Base-by-base conservation (phyloP, 2,888 invertebrate species). In the Synergus itoensis region DNA sequence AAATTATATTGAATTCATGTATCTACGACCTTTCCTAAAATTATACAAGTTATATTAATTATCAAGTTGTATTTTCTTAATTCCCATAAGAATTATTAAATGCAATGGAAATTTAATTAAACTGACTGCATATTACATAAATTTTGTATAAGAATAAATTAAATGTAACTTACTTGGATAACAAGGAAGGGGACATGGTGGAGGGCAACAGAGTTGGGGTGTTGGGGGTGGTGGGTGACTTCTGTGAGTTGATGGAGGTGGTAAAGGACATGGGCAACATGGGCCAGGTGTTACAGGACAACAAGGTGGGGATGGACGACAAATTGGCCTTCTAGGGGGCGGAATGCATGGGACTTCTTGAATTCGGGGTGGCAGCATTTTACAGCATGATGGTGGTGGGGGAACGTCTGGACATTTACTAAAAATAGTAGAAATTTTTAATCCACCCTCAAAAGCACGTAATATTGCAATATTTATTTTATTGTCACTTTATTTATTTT, bases 21-120 rank as follows among this genome's bases (percentile, higher is more conserved):
- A 65, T 18, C 28, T 63, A 43, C 43, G 43, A 62, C 65, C 64
- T 64, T 65, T 41, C 65, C 65, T 65, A 64, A 64, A 40, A 64
- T 64, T 64, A 64, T 64, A 64, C n/a, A 64, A 40, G n/a, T 16
- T 64, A 41, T 41, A 65, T 65, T 65, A 65, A 65, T 65, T 65
- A 65, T 41, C 16, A 40, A 64, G 12, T 67, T 18, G 12, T 21
- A 4, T 45, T 21, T 67, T 18, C 18, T 67, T 43, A 14, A 14
- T 18, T 43, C 67, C 14, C 11, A 4, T 45, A 7, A 28, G 11
- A 8, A 4, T 64, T 64, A 14, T 14, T 0, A 18, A 57, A n/a
- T 57, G 7, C 7, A n/a, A 57, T 18, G 18, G n/a, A 7, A 18
- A n/a, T 9, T 43, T 60, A 1, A 18, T 8, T 28, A 28, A 28